Conservation (phyloP, 1,140 invertebrate species). For the Proctacanthus coquilletti region DNA sequence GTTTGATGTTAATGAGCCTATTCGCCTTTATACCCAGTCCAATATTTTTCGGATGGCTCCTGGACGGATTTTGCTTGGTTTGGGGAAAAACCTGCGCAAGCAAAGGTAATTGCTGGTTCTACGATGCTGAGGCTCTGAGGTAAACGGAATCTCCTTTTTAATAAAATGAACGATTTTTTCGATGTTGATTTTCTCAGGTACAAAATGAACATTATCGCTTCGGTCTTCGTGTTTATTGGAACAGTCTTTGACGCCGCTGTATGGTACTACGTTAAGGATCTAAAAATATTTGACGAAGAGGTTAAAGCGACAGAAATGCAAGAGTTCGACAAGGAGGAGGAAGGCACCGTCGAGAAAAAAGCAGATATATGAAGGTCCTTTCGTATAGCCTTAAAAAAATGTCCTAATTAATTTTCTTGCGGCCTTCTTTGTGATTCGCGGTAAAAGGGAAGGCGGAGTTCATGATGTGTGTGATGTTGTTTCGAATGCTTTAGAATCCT, state of each 20-base stretch:
- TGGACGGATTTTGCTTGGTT: constrained; percentile 52
- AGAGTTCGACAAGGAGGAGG: constrained; percentile 24
- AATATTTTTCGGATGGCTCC: constrained; percentile 53
- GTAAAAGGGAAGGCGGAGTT: too few species aligned
- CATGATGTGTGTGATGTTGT: too few species aligned
- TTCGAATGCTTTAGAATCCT: too few species aligned
- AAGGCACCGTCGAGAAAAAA: constrained; percentile 21
- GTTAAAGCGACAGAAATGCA: constrained; percentile 30
- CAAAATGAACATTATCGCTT: constrained; percentile 48
- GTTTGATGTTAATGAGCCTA: constrained; percentile 46
- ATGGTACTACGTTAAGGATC: constrained; percentile 50
- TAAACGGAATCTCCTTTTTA: constrained; percentile 16
- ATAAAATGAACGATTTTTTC: background rate
- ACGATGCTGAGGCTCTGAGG: constrained; percentile 46
- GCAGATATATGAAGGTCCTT: too few species aligned
- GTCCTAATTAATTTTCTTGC: too few species aligned
- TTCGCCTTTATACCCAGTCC: constrained; percentile 56
- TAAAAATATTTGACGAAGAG: constrained; percentile 55
- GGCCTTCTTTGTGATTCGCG: too few species aligned
- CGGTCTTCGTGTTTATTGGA: constrained; percentile 44
- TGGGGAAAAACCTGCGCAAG: constrained; percentile 59
- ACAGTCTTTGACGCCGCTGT: constrained; percentile 47
- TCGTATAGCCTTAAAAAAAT: too few species aligned
- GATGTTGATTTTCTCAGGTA: constrained; percentile 24
- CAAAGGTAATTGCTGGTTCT: constrained; percentile 59